Percentiles rank a stretch among this genome's conserved stretches.
phyloP scores from a whole-genome alignment of 1,140 invertebrate genomes.

The Calephelis nemesis region DNA sequence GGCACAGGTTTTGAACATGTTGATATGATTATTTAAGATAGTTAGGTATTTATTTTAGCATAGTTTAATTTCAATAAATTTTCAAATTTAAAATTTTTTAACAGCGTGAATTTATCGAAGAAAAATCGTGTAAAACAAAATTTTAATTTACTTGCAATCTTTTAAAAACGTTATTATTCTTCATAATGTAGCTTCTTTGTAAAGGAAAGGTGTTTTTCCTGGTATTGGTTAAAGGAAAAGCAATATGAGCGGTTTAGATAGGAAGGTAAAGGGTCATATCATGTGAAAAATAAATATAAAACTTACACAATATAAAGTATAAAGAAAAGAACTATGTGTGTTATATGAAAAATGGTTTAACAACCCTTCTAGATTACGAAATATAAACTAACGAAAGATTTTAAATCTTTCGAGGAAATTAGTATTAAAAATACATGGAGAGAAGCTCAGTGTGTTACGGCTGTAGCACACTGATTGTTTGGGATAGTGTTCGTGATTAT shows the following conservation, averaged over 20 bases:
- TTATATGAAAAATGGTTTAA: slow-evolving; percentile 46
- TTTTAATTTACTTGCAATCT: slow-evolving; percentile 50
- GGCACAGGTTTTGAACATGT: slow-evolving; percentile 73
- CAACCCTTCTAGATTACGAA: slow-evolving; percentile 60
- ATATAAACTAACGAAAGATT: slow-evolving; percentile 64
- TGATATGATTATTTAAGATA: slow-evolving; percentile 78
- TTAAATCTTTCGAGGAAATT: slow-evolving; percentile 65
- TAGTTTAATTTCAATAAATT: slow-evolving; percentile 73
- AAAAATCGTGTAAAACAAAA: slow-evolving; percentile 31
- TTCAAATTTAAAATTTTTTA: slow-evolving; percentile 56
- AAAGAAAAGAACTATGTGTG: slow-evolving; percentile 58
- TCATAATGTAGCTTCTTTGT: slow-evolving; percentile 43
- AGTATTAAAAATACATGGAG: slow-evolving; percentile 71
- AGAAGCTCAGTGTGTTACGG: slow-evolving; percentile 4
- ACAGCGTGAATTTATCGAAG: slow-evolving; percentile 56
- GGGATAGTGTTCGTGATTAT: slow-evolving; percentile 43
- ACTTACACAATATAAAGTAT: slow-evolving; percentile 59
- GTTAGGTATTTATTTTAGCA: slow-evolving; percentile 79
- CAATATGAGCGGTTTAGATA: slow-evolving; percentile 62
- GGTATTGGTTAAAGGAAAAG: slow-evolving; percentile 48
- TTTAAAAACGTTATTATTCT: slow-evolving; percentile 38
- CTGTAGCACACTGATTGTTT: slow-evolving; percentile 31
- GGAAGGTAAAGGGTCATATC: slow-evolving; percentile 70
- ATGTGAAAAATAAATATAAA: slow-evolving; percentile 62
- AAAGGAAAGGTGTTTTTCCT: slow-evolving; percentile 42